Evolutionary conservation across 2,113 vertebrate genomes (phyloP), one percentile per base, ranked within the genome.

Genomic region (Malaclemys terrapin): DNA sequence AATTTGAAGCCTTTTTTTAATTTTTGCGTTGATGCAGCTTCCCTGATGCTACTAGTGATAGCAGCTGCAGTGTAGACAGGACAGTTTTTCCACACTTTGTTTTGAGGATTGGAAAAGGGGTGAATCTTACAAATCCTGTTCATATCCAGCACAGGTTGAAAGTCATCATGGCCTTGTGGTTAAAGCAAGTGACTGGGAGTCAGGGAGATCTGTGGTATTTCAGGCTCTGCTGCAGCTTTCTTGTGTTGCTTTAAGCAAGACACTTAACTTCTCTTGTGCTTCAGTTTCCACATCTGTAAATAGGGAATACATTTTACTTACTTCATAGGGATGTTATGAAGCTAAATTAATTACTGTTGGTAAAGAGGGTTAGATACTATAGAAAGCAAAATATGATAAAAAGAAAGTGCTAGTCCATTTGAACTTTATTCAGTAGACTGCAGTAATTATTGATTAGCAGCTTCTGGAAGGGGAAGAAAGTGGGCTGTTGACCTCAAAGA

Each of bases 401-500:
- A 91, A 76, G 47, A 87, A 79, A 16, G 47, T 19, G n/a, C 84
- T 75, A 52, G 80, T 89, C 93, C 91, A 50, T 91, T 92, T 93
- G 93, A 96, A 96, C 97, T 97, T 93, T 91, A 57, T 91, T 91
- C 4, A 0, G 80, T 47, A 89, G 83, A 92, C 75, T 0, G 0
- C 87, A 85, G 29, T 90, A 92, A 92, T 95, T 95, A 97, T 95
- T 0, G 93, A 96, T 95, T 31, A 80, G 89, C 59, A 85, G 87
- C 42, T 95, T 88, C 89, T 95, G 96, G 85, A 88, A 89, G 59
- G n/a, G 81, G 89, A 54, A 95, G 90, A 93, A 94, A 90, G 90
- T 83, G 93, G 6, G 3, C 59, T 27, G 82, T 42, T 94, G 95
- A 95, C 94, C 95, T 96, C 82, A 91, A 80, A 84, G 93, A 90